Evolutionary conservation across 2,113 vertebrate genomes (phyloP).

Genomic region (Stercorarius parasiticus): DNA sequence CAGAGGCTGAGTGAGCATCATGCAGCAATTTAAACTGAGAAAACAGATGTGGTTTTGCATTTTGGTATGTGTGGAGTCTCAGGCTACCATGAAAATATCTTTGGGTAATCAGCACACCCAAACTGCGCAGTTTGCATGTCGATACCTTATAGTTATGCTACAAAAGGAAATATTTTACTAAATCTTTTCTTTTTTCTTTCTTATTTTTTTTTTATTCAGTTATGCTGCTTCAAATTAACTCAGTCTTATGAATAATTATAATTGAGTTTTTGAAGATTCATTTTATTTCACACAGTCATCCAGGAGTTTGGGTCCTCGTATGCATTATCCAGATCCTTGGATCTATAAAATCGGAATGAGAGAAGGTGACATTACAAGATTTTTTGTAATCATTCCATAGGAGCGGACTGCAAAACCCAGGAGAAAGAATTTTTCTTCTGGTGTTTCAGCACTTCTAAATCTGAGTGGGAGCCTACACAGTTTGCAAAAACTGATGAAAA

Average conservation of each 20-base stretch:
- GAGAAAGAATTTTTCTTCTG: background rate
- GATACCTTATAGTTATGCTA: background rate
- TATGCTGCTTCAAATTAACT: background rate
- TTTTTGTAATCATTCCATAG: background rate
- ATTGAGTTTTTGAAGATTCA: background rate
- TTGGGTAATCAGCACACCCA: slow-evolving; percentile 17
- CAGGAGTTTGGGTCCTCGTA: background rate
- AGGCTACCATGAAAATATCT: slow-evolving; percentile 24
- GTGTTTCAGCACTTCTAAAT: background rate
- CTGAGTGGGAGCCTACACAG: background rate
- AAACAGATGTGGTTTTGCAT: slow-evolving; percentile 66
- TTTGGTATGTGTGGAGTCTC: slow-evolving; percentile 40
- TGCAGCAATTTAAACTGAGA: slow-evolving; percentile 54
- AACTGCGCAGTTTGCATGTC: background rate
- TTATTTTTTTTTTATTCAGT: background rate
- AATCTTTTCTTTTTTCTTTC: background rate
- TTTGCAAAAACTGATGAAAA: background rate
- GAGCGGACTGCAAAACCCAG: background rate
- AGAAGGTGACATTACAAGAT: background rate
- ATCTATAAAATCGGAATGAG: background rate
- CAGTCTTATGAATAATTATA: background rate
- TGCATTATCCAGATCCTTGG: background rate
- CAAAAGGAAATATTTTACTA: background rate
- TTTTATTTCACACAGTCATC: background rate
- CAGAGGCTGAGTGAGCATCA: slow-evolving; percentile 46